phyloP scores from a whole-genome alignment of 1,140 invertebrate species.

The Nebria ingens region DNA sequence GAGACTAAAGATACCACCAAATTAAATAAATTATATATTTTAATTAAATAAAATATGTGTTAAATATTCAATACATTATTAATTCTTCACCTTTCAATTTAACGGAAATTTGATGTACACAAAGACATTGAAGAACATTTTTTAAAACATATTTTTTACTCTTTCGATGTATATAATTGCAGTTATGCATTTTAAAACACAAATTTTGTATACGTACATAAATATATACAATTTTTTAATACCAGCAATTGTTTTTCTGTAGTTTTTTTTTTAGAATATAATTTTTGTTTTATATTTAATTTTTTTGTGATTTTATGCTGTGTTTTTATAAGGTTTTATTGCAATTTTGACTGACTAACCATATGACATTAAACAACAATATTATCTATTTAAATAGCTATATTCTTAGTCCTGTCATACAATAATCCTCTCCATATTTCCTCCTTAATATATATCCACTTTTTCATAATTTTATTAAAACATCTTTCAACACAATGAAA shows the following conservation, averaged over 20 bases:
- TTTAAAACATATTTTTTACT: slow-evolving; percentile 24
- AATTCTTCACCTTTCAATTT: background rate
- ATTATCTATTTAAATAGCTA: too few species aligned
- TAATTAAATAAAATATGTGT: slow-evolving; percentile 16
- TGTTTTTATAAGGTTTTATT: background rate
- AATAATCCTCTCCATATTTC: too few species aligned
- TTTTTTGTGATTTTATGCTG: background rate
- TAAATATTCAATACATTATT: slow-evolving; percentile 11
- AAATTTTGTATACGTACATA: background rate
- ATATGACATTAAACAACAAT: too few species aligned
- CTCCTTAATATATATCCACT: too few species aligned
- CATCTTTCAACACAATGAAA: too few species aligned
- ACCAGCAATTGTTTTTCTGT: background rate
- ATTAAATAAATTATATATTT: slow-evolving; percentile 12
- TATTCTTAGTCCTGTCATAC: too few species aligned
- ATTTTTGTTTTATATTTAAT: background rate
- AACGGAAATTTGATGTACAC: slow-evolving; percentile 22
- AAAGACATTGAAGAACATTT: slow-evolving; percentile 15
- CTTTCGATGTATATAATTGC: slow-evolving; percentile 21
- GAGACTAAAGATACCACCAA: background rate
- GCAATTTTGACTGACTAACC: background rate
- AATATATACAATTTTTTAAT: background rate
- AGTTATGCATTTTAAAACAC: background rate
- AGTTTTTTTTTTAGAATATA: background rate
- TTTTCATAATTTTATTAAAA: too few species aligned